These are phyloP conservation scores for Thymelicus acteon DNA, from an alignment of 2,888 invertebrate species.

Conservation along the genomic window DNA sequence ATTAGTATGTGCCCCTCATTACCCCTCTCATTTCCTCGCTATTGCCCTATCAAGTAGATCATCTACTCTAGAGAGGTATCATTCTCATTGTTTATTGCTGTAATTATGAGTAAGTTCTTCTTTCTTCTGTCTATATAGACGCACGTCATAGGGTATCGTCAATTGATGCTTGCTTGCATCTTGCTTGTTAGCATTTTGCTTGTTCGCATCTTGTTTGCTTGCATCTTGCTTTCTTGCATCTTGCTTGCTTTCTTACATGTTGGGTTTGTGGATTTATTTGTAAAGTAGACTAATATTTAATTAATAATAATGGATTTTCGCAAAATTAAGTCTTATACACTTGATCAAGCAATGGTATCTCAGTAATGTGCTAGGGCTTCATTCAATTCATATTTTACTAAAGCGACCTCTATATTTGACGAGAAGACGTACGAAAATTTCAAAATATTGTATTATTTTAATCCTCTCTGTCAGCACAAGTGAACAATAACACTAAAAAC, in stretches of 20 bases:
- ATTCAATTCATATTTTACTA: not conserved
- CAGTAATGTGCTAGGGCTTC: too few species aligned
- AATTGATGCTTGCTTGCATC: too few species aligned
- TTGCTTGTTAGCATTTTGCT: too few species aligned
- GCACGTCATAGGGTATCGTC: too few species aligned
- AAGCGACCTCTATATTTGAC: not conserved
- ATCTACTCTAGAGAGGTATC: not conserved
- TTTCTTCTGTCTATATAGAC: not conserved
- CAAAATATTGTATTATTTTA: conserved; percentile 15
- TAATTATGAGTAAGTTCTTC: not conserved
- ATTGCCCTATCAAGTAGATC: conserved; percentile 1
- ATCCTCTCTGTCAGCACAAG: conserved; percentile 19
- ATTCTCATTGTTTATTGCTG: conserved; percentile 1
- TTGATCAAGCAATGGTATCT: too few species aligned
- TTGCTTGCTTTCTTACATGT: too few species aligned
- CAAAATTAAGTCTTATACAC: too few species aligned
- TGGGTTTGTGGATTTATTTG: too few species aligned
- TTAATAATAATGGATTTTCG: too few species aligned
- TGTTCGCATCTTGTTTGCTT: too few species aligned
- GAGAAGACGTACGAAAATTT: not conserved
- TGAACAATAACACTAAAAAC: conserved; percentile 32
- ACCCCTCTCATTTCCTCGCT: not conserved
- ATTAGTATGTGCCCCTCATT: not conserved
- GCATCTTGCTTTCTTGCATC: too few species aligned
- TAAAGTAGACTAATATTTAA: too few species aligned